These are phyloP conservation scores for Macrotrachela quadricornifera DNA, from an alignment of 1,140 invertebrate genomes.

Conservation along the genomic window DNA sequence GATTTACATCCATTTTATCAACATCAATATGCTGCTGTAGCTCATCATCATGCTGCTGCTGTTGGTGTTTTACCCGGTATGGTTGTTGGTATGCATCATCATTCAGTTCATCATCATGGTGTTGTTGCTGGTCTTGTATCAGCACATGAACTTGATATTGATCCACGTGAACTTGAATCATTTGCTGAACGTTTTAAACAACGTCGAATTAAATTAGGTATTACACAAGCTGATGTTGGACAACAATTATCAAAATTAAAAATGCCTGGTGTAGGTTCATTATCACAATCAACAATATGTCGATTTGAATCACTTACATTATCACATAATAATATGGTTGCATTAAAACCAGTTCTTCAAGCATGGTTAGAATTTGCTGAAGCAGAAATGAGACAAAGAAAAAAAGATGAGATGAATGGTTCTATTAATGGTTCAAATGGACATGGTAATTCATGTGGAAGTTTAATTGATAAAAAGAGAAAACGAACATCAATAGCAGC, in stretches of 20 bases:
- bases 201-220: slow-evolving; percentile 80
- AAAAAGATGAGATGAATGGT: no score
- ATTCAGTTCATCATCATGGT: no score
- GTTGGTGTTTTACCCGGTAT: not conserved
- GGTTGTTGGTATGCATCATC: not conserved
- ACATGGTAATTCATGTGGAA: no score
- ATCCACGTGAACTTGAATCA: slow-evolving; percentile 64
- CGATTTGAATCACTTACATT: slow-evolving; percentile 91
- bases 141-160: slow-evolving; percentile 2
- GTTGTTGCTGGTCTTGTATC: no score
- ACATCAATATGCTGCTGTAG: not conserved
- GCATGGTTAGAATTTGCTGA: slow-evolving; percentile 97
- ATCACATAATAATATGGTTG: slow-evolving; percentile 99
- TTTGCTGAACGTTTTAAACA: slow-evolving; percentile 98
- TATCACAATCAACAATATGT: slow-evolving; percentile 85
- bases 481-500: slow-evolving; percentile 97
- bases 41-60: not conserved
- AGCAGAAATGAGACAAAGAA: not conserved
- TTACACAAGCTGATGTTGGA: slow-evolving; percentile 95
- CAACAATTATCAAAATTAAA: slow-evolving; percentile 91
- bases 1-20: slow-evolving; percentile 1
- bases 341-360: slow-evolving; percentile 92
- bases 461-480: slow-evolving; percentile 56
- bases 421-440: not conserved
- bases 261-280: slow-evolving; percentile 82